A percentile compares a stretch with the other conserved stretches of the same genome.
These are phyloP conservation scores for Dipus sagitta DNA, from an alignment of 2,797 vertebrate species.

Conservation along the genomic window DNA sequence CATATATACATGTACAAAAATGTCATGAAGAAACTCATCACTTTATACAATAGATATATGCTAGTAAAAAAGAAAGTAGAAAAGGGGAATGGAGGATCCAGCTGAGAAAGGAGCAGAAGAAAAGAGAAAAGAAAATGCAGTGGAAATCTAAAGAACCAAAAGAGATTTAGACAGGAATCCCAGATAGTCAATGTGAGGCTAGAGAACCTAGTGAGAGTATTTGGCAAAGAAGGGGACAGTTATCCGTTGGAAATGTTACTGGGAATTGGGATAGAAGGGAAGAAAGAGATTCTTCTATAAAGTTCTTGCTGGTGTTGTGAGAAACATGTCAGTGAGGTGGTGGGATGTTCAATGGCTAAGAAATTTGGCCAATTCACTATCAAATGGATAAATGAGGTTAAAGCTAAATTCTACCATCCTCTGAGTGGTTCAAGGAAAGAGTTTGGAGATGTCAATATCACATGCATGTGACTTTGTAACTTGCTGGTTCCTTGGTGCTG, in stretches of 20 bases:
- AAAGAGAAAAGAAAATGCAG: too few relatives aligned
- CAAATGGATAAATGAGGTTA: neutral
- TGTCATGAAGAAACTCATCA: neutral
- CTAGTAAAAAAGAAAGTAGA: neutral
- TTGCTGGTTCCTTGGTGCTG: neutral
- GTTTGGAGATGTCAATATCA: neutral
- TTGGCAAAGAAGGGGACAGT: neutral
- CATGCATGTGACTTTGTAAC: neutral
- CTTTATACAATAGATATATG: neutral
- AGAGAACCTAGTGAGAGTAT: neutral
- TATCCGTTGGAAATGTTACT: neutral
- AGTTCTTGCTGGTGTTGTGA: constrained; percentile 19
- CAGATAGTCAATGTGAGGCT: neutral
- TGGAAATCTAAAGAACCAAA: neutral
- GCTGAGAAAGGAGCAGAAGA: too few relatives aligned
- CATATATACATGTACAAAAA: neutral
- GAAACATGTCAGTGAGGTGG: neutral
- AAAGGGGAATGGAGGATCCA: neutral
- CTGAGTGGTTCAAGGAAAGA: neutral
- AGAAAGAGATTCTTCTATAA: constrained; percentile 16
- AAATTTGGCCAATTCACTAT: constrained; percentile 10
- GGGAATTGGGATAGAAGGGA: neutral
- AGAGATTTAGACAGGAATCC: neutral
- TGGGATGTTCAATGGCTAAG: neutral
- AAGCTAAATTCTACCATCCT: neutral